phyloP scores from a whole-genome alignment of 2,113 vertebrate species.

The Gobiocypris rarus region DNA sequence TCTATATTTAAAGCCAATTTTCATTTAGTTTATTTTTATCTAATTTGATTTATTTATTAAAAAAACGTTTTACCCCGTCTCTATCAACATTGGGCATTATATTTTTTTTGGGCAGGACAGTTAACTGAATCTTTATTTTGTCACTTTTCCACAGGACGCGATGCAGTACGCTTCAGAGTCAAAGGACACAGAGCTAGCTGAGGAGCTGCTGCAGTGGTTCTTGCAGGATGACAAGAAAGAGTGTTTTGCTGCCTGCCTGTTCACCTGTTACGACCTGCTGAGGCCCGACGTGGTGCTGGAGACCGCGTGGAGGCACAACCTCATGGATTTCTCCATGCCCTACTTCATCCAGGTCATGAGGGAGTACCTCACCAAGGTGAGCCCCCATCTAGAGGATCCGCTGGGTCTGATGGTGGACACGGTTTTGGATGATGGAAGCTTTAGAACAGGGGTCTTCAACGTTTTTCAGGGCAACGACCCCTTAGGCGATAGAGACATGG shows the following conservation, averaged over 20 bases:
- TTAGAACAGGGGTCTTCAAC: neutral
- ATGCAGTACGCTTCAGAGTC: slow-evolving; percentile 99
- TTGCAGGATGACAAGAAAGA: slow-evolving; percentile 94
- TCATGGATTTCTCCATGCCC: slow-evolving; percentile 99
- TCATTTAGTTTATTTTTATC: too few relatives aligned
- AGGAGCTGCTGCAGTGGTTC: slow-evolving; percentile 98
- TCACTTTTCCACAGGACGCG: slow-evolving; percentile 82
- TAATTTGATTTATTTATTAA: too few relatives aligned
- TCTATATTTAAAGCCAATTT: too few relatives aligned
- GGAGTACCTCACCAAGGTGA: slow-evolving; percentile 98
- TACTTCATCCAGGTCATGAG: slow-evolving; percentile 99
- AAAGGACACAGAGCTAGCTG: slow-evolving; percentile 95
- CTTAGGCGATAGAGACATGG: too few relatives aligned
- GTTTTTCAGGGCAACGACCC: neutral
- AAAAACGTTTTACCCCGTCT: too few relatives aligned
- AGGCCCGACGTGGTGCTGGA: slow-evolving; percentile 97
- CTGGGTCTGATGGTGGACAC: neutral
- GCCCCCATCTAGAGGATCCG: slow-evolving; percentile 32
- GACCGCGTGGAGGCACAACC: slow-evolving; percentile 98
- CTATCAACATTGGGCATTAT: neutral
- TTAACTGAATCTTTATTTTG: neutral
- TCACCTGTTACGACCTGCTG: slow-evolving; percentile 97
- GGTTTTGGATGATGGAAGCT: neutral
- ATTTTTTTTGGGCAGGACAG: neutral
- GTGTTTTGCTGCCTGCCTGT: slow-evolving; percentile 97